Evolutionary conservation across 2,888 invertebrate genomes (phyloP).

Genomic region (Rhopalosiphum nymphaeae): DNA sequence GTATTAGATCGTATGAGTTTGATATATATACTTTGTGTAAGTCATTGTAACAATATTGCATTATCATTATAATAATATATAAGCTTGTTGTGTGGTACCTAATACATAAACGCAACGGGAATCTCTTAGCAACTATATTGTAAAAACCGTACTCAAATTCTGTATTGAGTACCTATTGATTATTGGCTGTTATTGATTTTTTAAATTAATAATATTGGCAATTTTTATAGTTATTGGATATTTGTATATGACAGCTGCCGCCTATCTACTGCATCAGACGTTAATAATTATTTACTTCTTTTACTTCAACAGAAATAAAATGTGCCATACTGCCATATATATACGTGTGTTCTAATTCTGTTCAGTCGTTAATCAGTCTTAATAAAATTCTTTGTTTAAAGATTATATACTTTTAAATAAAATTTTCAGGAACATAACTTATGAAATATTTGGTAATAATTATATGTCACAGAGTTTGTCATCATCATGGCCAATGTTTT

Average conservation of each 20-base stretch:
- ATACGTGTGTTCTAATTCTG: not conserved
- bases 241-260: not conserved
- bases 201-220: not conserved
- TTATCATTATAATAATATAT: not conserved
- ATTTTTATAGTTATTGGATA: not conserved
- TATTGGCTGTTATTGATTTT: not conserved
- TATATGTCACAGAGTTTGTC: not conserved
- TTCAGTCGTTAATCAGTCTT: not conserved
- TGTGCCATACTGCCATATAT: not conserved
- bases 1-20: not conserved
- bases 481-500: not conserved
- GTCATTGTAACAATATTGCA: not conserved
- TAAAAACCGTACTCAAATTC: not conserved
- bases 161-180: not conserved
- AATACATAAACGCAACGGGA: not conserved
- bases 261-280: not conserved
- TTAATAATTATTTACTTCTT: not conserved
- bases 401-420: not conserved
- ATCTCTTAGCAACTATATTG: not conserved
- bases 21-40: not conserved
- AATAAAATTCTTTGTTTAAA: not conserved
- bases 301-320: not conserved
- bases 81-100: not conserved
- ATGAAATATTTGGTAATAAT: not conserved
- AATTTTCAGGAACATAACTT: not conserved